Base-by-base conservation (phyloP, 2,113 vertebrate species). In the Oryzias celebensis region DNA sequence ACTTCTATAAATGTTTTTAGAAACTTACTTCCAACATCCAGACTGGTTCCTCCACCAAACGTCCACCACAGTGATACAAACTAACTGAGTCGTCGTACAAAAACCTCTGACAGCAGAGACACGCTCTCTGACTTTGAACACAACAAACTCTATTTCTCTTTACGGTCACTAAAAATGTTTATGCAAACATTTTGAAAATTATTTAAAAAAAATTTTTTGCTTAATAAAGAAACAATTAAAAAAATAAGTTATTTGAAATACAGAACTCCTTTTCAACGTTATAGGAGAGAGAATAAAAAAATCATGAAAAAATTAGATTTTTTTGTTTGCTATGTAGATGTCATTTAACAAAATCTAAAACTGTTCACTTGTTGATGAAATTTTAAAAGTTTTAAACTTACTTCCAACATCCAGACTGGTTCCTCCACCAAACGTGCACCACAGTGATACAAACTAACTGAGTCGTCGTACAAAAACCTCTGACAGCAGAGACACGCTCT, bases 41-140 rank as follows among this genome's bases (percentile, higher is more conserved):
- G 49, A 26, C 51, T 53, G 61, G 61, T 63, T 54, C 61, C 61
- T 53, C n/a, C 50, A 53, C 41, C 50, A 5, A 63, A 53, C 22
- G 46, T 57, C 5, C 0, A 13, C 45, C 63, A 56, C 63, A 57
- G 63, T 65, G 52, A 57, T 18, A 57, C 53, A 56, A 56, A 65
- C 3, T 26, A 14, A 23, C 1, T 15, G 63, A 50, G 28, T 0
- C 63, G 44, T 24, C 53, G 44, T 43, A 65, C 44, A 65, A 65
- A 65, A 65, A 57, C 44, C 28, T 57, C 31, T 50, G 6, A 49
- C 18, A 42, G 45, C 8, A 18, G 14, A 51, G 53, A 57, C 20
- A 41, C 45, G 23, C 22, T 22, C 56, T 58, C 52, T 53, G 24
- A 53, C 51, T 52, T n/a, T 47, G 14, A 22, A 56, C 49, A 24